Evolutionary conservation across 2,797 vertebrate species (phyloP).

Genomic region (Sternarchorhynchus goeldii): DNA sequence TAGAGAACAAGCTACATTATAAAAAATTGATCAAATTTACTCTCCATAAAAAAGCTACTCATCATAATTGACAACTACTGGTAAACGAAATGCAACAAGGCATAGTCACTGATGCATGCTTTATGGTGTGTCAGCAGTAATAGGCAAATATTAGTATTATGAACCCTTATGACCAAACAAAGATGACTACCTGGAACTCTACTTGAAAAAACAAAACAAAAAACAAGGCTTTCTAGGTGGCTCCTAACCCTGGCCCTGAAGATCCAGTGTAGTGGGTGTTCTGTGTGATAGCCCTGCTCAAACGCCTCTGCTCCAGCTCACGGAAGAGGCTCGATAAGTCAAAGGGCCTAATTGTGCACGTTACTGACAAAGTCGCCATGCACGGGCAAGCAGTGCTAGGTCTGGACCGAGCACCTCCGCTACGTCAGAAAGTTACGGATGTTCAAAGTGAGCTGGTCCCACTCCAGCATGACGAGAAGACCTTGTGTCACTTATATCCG

Average conservation of each 20-base stretch:
- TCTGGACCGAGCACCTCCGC: background rate
- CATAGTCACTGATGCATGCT: constrained; percentile 36
- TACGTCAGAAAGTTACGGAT: background rate
- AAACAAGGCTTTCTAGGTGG: too few relatives aligned
- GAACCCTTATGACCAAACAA: background rate
- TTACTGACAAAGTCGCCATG: background rate
- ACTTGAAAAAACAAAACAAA: too few relatives aligned
- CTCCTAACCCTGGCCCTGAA: background rate
- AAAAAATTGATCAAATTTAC: background rate
- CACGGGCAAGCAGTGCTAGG: too few relatives aligned
- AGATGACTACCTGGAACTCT: background rate
- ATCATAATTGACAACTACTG: constrained; percentile 31
- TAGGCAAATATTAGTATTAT: constrained; percentile 29
- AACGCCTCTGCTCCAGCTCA: background rate
- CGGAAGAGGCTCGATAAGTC: background rate
- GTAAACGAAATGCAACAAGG: constrained; percentile 38
- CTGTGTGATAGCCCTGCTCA: background rate
- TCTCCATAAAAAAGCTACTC: constrained; percentile 22
- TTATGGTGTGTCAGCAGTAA: constrained; percentile 31
- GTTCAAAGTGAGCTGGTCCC: background rate
- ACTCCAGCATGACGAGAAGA: constrained; percentile 2
- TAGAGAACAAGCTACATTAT: constrained; percentile 44
- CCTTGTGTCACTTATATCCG: background rate
- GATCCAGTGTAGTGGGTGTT: background rate
- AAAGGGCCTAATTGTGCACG: background rate